Conservation (phyloP, 2,113 vertebrate species). For the Antennarius striatus region DNA sequence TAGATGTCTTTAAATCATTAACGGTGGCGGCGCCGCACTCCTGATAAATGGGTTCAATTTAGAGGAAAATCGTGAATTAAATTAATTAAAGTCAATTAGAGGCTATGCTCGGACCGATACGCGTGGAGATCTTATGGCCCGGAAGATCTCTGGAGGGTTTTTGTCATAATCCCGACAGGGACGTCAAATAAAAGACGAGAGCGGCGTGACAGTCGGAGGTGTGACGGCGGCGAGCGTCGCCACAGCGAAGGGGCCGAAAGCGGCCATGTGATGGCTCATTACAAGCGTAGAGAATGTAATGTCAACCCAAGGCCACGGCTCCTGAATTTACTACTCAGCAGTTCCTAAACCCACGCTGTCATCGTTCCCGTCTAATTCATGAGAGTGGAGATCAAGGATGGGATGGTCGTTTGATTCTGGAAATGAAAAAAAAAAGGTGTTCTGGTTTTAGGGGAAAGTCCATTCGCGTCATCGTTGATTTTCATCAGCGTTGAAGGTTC, state of each 20-base stretch:
- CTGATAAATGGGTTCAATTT: constrained; percentile 81
- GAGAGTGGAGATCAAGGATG: constrained; percentile 42
- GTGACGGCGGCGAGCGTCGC: constrained; percentile 46
- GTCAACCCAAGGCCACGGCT: constrained; percentile 72
- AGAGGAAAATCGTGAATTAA: constrained; percentile 76
- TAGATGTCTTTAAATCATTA: constrained; percentile 81
- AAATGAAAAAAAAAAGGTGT: constrained; percentile 10
- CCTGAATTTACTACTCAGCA: constrained; percentile 61
- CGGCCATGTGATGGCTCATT: constrained; percentile 68
- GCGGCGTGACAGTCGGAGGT: constrained; percentile 65
- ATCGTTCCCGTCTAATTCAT: constrained; percentile 64
- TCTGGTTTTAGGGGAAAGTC: constrained; percentile 12
- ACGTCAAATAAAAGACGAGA: constrained; percentile 68
- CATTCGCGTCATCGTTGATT: background rate
- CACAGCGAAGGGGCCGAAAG: constrained; percentile 47
- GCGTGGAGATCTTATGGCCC: constrained; percentile 60
- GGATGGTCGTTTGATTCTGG: constrained; percentile 40
- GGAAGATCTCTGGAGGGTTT: constrained; percentile 63
- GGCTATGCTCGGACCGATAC: constrained; percentile 52
- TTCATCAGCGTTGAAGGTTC: background rate
- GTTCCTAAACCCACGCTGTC: constrained; percentile 58
- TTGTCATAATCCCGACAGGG: constrained; percentile 74
- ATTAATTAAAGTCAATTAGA: constrained; percentile 82
- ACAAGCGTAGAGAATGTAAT: constrained; percentile 67
- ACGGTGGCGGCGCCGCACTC: constrained; percentile 57